Base-by-base conservation (phyloP, 2,888 invertebrate genomes). In the Limnephilus lunatus region DNA sequence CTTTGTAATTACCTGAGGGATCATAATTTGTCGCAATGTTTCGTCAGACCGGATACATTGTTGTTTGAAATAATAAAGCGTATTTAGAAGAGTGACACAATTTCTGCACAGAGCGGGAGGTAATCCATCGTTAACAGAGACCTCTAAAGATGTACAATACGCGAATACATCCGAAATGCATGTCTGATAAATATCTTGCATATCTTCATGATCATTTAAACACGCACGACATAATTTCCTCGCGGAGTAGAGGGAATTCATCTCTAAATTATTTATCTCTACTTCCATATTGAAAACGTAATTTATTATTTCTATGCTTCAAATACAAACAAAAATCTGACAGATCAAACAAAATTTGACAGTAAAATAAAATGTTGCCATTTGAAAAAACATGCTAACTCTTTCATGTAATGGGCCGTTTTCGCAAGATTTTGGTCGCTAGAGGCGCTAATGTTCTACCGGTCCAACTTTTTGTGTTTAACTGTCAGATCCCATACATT, bases 51-150 rank as follows among this genome's bases (percentile, higher is more conserved):
- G 68, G 30, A 90, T 89, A 25, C 92, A 92, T 32, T 91, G 91
- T 44, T 92, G 91, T 90, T 92, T 92, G 31, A 92, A 92, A 81
- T 89, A 91, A 35, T 91, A 92, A 25, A 90, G 85, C n/a, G 92
- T 90, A 53, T 91, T 91, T 11, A 92, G 31, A 30, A 91, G 81
- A 35, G 89, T 31, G 48, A 92, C 90, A 82, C 92, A 92, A 25
- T 91, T 87, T 30, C 83, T 83, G 44, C 92, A 92, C 30, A 92
- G 32, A 44, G 87, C 68, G 12, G 89, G 44, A 25, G 92, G 92
- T 30, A 92, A 81, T 35, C 92, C 92, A 39, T 92, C 92, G 48
- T 91, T 89, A 53, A 88, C 91, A 30, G 89, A 80, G 19, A 91
- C 83, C 44, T 89, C 81, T 68, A 92, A 83, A 7, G 92, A 92